Conservation (phyloP, 2,888 invertebrate genomes). For the Phrixothrix hirtus region DNA sequence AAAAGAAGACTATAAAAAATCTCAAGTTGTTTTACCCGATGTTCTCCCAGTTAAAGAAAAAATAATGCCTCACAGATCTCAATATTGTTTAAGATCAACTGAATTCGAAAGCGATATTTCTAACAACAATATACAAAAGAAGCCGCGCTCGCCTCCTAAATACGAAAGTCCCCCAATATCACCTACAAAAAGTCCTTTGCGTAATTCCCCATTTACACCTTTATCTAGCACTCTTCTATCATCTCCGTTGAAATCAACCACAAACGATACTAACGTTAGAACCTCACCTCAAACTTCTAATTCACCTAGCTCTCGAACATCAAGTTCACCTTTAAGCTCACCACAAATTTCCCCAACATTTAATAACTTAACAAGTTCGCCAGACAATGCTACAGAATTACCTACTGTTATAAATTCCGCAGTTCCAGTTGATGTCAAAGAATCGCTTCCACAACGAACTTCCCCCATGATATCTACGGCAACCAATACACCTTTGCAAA, state of each 20-base stretch:
- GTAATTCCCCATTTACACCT: conserved; percentile 48
- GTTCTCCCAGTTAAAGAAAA: conserved; percentile 63
- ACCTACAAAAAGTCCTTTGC: conserved; percentile 46
- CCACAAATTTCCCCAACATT: conserved; percentile 20
- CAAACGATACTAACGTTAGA: conserved; percentile 10
- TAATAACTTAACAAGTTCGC: conserved; percentile 10
- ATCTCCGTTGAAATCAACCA: conserved; percentile 36
- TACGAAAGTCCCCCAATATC: conserved; percentile 45
- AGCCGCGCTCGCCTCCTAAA: conserved; percentile 43
- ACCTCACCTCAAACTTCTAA: conserved; percentile 26
- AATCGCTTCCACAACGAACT: conserved; percentile 41
- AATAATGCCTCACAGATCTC: conserved; percentile 48
- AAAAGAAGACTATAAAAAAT: conserved; percentile 46
- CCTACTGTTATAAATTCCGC: neutral
- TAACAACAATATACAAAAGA: conserved; percentile 33
- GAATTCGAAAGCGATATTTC: conserved; percentile 36
- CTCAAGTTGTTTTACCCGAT: conserved; percentile 58
- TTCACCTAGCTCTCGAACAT: conserved; percentile 4
- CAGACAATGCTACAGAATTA: neutral
- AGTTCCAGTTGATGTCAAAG: neutral
- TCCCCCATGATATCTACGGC: conserved; percentile 46
- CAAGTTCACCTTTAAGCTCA: conserved; percentile 30
- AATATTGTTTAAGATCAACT: conserved; percentile 44
- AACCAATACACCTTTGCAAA: conserved; percentile 39
- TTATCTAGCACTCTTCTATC: conserved; percentile 45